Evolutionary conservation across 2,113 vertebrate genomes (phyloP), one percentile per base, ranked within the genome.

Genomic region (Pollimyrus isidori): DNA sequence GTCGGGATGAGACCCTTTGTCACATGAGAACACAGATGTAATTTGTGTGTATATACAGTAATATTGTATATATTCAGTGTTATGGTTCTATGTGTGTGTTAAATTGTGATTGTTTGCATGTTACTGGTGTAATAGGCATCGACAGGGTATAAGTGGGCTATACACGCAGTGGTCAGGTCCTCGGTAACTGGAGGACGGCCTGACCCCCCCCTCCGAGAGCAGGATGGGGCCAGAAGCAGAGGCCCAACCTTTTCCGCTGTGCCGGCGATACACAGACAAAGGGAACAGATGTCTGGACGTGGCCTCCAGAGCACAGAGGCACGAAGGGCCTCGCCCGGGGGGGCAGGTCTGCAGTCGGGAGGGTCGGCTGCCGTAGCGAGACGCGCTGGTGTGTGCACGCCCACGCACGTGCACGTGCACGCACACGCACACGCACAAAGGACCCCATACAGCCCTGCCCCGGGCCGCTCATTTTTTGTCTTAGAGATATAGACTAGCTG

Each of bases 271-370:
- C 5, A 42, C 30, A 50, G 88, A 88, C 88, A 88, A 88, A 88
- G 88, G 46, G 69, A 88, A 52, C 88, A 88, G 88, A 73, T 88
- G 88, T 73, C 88, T 21, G 65, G 7, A 5, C 45, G 48, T 35
- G 52, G 62, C 26, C 65, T 80, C 88, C 62, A 39, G 88, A 88
- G 88, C 30, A 15, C 7, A 2, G 26, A 13, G 6, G 23, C 23
- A 10, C 39, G 9, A 69, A 69, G 45, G n/a, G 21, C 52, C 23
- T 84, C 42, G 39, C 21, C 80, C n/a, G 80, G 80, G 80, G 10
- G 46, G 52, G 35, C 35, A 62, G 35, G 42, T 58, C 56, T 52
- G 48, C 88, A 35, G 46, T 80, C 69, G 35, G 46, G 48, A 19
- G 69, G 46, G 23, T 76, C 88, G 26, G 35, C 73, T 39, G n/a